These are phyloP conservation scores for Drosophila mojavensis DNA, from an alignment of 1,140 invertebrate species.

Conservation along the genomic window DNA sequence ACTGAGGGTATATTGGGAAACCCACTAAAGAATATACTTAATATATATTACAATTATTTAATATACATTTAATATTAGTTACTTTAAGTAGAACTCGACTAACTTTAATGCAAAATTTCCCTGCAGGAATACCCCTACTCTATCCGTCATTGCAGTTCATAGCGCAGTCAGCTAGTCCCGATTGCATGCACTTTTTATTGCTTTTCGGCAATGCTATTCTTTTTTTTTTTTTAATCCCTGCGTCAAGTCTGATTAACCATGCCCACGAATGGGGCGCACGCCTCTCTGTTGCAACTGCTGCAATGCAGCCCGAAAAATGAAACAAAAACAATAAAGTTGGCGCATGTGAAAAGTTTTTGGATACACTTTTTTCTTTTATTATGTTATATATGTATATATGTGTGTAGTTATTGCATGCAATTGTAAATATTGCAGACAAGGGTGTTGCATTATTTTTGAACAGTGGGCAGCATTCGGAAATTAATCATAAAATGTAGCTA, in stretches of 20 bases:
- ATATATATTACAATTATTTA: background rate
- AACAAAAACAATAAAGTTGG: slow-evolving; percentile 27
- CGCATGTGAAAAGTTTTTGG: slow-evolving; percentile 38
- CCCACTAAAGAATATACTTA: background rate
- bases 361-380: slow-evolving; percentile 8
- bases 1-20: background rate
- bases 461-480: background rate
- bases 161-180: background rate
- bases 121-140: background rate
- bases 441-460: slow-evolving; percentile 6
- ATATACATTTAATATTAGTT: too few relatives aligned
- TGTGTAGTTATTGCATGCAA: slow-evolving; percentile 20
- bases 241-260: slow-evolving; percentile 40
- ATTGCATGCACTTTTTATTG: slow-evolving; percentile 9
- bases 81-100: too few relatives aligned
- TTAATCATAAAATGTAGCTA: too few relatives aligned
- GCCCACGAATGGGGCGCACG: slow-evolving; percentile 11
- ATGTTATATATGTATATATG: background rate
- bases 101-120: background rate
- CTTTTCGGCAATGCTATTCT: slow-evolving; percentile 3
- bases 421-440: slow-evolving; percentile 30
- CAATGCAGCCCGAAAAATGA: slow-evolving; percentile 8
- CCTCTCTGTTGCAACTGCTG: slow-evolving; percentile 10
- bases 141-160: background rate
- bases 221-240: background rate